A percentile compares a stretch with the other conserved stretches of the same genome.
Conservation (phyloP, 2,888 invertebrate species). For the Kryphioiulus occultus region DNA sequence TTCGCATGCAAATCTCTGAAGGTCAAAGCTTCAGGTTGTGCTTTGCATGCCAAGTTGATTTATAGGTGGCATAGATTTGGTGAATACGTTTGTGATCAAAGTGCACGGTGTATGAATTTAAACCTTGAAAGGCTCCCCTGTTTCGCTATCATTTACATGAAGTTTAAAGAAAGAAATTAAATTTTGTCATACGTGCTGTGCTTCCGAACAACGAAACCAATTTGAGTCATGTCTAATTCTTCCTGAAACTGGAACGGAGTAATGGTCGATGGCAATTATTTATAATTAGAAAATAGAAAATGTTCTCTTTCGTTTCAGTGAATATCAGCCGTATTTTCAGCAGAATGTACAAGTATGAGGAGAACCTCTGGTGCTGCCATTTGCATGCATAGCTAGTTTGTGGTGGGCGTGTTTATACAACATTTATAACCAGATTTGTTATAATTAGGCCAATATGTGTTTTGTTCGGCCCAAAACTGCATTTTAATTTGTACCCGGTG, state of each 20-base stretch:
- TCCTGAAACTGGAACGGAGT: neutral
- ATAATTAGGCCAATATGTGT: neutral
- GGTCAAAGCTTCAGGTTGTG: slow-evolving; percentile 42
- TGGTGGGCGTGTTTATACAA: neutral
- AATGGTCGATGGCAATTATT: neutral
- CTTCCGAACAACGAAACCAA: neutral
- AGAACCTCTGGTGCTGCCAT: neutral
- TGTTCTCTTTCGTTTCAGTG: neutral
- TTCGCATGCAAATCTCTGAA: slow-evolving; percentile 23
- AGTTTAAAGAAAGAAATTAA: neutral
- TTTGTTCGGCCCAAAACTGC: neutral
- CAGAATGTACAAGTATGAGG: neutral
- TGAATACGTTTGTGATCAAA: neutral
- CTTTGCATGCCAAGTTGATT: slow-evolving; percentile 42
- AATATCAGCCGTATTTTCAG: neutral
- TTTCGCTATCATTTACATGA: neutral
- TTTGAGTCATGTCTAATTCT: neutral
- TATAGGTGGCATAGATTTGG: slow-evolving; percentile 44
- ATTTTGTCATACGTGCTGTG: neutral
- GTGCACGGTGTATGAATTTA: slow-evolving; percentile 2
- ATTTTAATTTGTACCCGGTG: neutral
- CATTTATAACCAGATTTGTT: neutral
- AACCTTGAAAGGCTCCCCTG: slow-evolving; percentile 39
- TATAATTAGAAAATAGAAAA: neutral
- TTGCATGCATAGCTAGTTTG: neutral